A percentile compares a stretch with the other conserved stretches of the same genome.
Evolutionary conservation across 2,888 invertebrate species (phyloP).

Genomic region (Pterostichus niger): DNA sequence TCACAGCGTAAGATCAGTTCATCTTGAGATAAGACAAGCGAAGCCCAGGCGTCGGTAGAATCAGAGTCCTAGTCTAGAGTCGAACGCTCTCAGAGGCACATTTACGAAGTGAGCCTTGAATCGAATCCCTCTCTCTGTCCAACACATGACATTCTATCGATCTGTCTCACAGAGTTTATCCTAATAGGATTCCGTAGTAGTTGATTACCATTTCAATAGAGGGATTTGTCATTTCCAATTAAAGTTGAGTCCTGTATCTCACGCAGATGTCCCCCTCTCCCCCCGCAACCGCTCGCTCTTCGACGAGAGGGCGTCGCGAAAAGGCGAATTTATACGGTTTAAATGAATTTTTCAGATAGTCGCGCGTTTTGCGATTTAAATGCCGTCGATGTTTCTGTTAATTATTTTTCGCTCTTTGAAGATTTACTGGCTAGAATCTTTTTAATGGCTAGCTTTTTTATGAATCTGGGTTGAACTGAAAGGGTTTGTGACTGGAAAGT

Average conservation of each 20-base stretch:
- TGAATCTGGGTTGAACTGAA: constrained; percentile 7
- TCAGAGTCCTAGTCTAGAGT: no score
- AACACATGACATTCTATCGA: constrained; percentile 72
- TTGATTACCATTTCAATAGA: constrained; percentile 79
- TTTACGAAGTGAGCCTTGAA: constrained; percentile 6
- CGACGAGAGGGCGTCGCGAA: constrained; percentile 19
- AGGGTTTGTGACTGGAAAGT: constrained; percentile 27
- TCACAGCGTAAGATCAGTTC: constrained; percentile 12
- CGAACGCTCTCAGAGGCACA: constrained; percentile 29
- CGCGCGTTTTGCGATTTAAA: constrained; percentile 54
- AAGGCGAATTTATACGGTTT: constrained; percentile 63
- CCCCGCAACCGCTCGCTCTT: not conserved
- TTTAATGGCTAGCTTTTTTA: constrained; percentile 45
- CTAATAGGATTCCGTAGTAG: constrained; percentile 79
- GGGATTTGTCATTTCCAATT: constrained; percentile 79
- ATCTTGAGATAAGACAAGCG: constrained; percentile 10
- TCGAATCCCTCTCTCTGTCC: constrained; percentile 49
- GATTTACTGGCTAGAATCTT: constrained; percentile 42
- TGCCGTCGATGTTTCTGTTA: constrained; percentile 61
- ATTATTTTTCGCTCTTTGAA: constrained; percentile 61
- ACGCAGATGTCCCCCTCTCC: constrained; percentile 69
- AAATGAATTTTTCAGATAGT: constrained; percentile 65
- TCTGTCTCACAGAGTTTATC: constrained; percentile 77
- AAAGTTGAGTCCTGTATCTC: constrained; percentile 78
- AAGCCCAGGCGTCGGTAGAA: no score